Evolutionary conservation across 2,113 vertebrate genomes (phyloP).

Genomic region (Rhinolophus ferrumequinum): DNA sequence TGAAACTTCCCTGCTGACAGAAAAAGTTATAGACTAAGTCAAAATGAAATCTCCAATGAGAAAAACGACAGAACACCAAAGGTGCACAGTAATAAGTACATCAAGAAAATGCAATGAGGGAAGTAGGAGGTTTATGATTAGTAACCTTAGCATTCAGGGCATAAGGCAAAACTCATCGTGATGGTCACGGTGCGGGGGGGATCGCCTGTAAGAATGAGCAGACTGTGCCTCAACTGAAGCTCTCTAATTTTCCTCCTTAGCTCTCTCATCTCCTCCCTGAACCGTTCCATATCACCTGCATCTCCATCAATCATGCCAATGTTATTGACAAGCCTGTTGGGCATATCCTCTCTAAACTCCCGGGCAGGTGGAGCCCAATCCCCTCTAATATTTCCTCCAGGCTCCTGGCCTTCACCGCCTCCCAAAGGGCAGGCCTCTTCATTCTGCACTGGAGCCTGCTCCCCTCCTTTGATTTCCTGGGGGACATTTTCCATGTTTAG

Average conservation of each 20-base stretch:
- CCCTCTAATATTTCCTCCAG: slow-evolving; percentile 19
- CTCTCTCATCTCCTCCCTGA: slow-evolving; percentile 59
- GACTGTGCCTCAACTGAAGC: slow-evolving; percentile 43
- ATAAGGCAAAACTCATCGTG: slow-evolving; percentile 66
- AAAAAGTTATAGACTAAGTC: neutral
- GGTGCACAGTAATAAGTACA: slow-evolving; percentile 3
- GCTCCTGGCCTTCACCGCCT: slow-evolving; percentile 25
- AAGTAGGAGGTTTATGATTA: slow-evolving; percentile 27
- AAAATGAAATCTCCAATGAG: slow-evolving; percentile 27
- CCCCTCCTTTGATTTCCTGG: slow-evolving; percentile 5
- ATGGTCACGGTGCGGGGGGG: slow-evolving; percentile 46
- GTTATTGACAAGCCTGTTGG: slow-evolving; percentile 44
- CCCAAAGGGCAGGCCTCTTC: neutral
- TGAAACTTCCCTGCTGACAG: slow-evolving; percentile 38
- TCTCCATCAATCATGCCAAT: slow-evolving; percentile 62
- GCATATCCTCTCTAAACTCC: slow-evolving; percentile 28
- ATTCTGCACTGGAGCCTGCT: neutral
- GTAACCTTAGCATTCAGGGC: slow-evolving; percentile 54
- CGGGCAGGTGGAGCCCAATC: neutral
- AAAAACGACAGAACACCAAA: slow-evolving; percentile 16
- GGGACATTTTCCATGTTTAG: slow-evolving; percentile 34
- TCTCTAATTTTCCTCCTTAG: slow-evolving; percentile 59
- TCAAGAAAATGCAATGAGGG: slow-evolving; percentile 31
- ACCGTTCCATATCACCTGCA: slow-evolving; percentile 54
- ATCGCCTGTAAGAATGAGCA: slow-evolving; percentile 40